These are phyloP conservation scores for Euzetes globulus DNA, from an alignment of 2,888 invertebrate genomes.

Conservation along the genomic window DNA sequence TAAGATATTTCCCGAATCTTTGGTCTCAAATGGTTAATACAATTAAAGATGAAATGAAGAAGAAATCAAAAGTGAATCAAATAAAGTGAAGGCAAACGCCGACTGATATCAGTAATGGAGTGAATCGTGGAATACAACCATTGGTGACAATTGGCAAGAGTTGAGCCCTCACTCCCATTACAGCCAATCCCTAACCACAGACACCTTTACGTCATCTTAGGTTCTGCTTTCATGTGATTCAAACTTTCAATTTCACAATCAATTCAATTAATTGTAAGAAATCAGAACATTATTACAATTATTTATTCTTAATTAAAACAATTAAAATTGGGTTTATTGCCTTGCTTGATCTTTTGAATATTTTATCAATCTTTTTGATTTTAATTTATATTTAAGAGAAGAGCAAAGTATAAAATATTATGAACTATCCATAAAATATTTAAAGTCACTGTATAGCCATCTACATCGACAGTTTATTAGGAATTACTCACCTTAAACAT, in stretches of 20 bases:
- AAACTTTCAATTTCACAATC: background rate
- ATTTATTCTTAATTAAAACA: no score
- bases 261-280: background rate
- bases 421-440: no score
- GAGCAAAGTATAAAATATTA: no score
- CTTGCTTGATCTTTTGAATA: no score
- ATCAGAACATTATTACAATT: no score
- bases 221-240: background rate
- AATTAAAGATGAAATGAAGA: background rate
- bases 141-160: background rate
- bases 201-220: slow-evolving; percentile 10
- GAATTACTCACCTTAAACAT: no score
- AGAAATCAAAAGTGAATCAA: background rate
- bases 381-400: no score
- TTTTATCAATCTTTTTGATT: no score
- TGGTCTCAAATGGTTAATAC: background rate
- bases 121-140: background rate
- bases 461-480: no score
- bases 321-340: no score
- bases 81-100: background rate
- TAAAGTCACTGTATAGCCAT: no score
- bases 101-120: background rate
- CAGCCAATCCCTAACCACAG: background rate
- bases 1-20: no score
- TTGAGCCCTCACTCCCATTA: background rate